Evolutionary conservation across 2,888 invertebrate species (phyloP).

Genomic region (Spodoptera exigua): DNA sequence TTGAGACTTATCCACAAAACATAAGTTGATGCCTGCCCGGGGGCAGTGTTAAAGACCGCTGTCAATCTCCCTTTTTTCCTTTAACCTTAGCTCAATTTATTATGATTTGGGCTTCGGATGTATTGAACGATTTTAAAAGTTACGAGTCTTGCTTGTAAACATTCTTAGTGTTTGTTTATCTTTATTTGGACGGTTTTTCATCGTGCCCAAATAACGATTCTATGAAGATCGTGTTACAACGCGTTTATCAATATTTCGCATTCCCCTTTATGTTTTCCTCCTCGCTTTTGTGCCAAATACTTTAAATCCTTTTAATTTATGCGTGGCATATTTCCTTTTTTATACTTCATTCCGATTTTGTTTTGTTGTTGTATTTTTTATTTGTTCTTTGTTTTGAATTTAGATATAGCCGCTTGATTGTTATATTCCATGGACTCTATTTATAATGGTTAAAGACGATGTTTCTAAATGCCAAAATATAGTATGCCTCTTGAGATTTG

Average conservation of each 20-base stretch:
- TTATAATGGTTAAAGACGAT: too few species aligned
- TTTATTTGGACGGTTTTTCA: constrained; percentile 56
- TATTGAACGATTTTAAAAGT: constrained; percentile 59
- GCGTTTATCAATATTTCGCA: constrained; percentile 42
- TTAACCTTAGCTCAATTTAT: constrained; percentile 81
- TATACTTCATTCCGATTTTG: constrained; percentile 30
- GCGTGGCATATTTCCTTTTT: constrained; percentile 37
- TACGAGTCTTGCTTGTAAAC: constrained; percentile 61
- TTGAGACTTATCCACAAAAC: constrained; percentile 74
- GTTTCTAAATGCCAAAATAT: too few species aligned
- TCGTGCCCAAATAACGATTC: constrained; percentile 50
- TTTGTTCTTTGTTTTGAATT: constrained; percentile 21
- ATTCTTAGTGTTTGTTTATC: constrained; percentile 65
- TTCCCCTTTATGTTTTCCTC: constrained; percentile 36
- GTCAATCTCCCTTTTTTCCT: constrained; percentile 81
- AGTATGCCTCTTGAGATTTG: too few species aligned
- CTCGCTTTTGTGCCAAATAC: constrained; percentile 37
- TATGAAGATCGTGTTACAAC: constrained; percentile 48
- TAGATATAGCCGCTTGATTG: background rate
- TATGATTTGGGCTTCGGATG: constrained; percentile 69
- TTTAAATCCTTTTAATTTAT: constrained; percentile 48
- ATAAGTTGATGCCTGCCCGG: constrained; percentile 73
- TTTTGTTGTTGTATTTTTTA: constrained; percentile 14
- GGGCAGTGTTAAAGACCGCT: constrained; percentile 77
- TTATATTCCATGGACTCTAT: constrained; percentile 3